These are phyloP conservation scores for Gadopsis marmoratus DNA, from an alignment of 2,797 vertebrate species.

Conservation along the genomic window DNA sequence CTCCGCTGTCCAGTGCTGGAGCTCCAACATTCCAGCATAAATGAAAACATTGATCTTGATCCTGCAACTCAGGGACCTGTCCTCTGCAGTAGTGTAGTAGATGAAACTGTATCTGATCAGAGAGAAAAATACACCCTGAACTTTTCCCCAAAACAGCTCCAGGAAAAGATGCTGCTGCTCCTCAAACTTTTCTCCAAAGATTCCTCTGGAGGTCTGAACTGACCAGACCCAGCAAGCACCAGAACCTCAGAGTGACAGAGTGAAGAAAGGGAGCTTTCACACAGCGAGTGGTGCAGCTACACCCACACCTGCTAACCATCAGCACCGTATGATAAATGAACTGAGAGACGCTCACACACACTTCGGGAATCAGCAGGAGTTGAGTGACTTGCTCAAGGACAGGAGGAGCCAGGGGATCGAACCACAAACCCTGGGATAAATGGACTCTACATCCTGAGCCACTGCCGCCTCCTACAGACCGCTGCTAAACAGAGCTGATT, in stretches of 20 bases:
- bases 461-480: too few relatives aligned
- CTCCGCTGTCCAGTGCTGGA: neutral
- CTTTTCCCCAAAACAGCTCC: neutral
- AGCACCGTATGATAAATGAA: too few relatives aligned
- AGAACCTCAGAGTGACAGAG: neutral
- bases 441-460: too few relatives aligned
- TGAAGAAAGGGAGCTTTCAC: too few relatives aligned
- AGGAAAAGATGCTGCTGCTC: neutral
- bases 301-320: too few relatives aligned
- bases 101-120: neutral
- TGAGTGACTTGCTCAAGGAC: too few relatives aligned
- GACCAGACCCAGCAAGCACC: neutral
- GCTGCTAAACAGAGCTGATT: too few relatives aligned
- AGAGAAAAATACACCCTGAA: slow-evolving; percentile 3
- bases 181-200: neutral
- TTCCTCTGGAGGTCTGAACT: neutral
- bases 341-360: too few relatives aligned
- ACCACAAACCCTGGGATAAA: too few relatives aligned
- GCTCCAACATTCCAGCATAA: neutral
- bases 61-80: neutral
- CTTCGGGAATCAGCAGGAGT: too few relatives aligned
- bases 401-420: too few relatives aligned
- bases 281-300: too few relatives aligned
- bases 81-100: neutral
- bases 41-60: neutral